Evolutionary conservation across 1,140 invertebrate species (phyloP).

Genomic region (Streblospio benedicti): DNA sequence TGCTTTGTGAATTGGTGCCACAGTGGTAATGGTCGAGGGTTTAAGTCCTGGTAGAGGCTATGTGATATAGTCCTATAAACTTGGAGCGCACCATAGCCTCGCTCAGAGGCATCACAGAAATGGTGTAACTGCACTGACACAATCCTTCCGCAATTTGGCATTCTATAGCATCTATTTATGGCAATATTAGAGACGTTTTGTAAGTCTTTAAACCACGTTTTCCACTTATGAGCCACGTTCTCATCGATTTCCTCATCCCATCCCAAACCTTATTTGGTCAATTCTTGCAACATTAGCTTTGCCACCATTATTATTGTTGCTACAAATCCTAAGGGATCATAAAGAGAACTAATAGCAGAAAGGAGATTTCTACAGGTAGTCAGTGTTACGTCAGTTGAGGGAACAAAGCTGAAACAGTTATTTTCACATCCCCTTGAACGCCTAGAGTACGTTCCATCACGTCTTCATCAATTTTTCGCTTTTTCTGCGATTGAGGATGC

Average conservation of each 20-base stretch:
- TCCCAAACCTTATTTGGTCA: neutral
- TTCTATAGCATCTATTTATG: neutral
- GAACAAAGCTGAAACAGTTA: too few species aligned
- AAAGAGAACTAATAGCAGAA: constrained; percentile 14
- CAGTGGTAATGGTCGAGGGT: neutral
- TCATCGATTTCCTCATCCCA: too few species aligned
- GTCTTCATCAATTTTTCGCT: neutral
- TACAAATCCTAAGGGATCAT: constrained; percentile 20
- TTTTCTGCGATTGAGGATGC: neutral
- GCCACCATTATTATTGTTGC: neutral
- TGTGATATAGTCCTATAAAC: too few species aligned
- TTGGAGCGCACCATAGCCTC: too few species aligned
- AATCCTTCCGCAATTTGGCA: neutral
- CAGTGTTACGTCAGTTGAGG: too few species aligned
- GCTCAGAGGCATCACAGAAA: neutral
- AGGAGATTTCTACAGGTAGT: constrained; percentile 8
- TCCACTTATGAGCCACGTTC: neutral
- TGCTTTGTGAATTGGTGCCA: too few species aligned
- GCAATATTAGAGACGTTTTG: neutral
- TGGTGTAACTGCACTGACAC: neutral
- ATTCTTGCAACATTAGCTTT: neutral
- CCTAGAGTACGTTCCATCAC: constrained; percentile 1
- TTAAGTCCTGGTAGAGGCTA: too few species aligned
- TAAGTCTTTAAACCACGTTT: neutral
- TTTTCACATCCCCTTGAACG: neutral